Base-by-base conservation (phyloP, 35 echinoderm and acorn worm species). In the Ophiothrix spiculata region DNA sequence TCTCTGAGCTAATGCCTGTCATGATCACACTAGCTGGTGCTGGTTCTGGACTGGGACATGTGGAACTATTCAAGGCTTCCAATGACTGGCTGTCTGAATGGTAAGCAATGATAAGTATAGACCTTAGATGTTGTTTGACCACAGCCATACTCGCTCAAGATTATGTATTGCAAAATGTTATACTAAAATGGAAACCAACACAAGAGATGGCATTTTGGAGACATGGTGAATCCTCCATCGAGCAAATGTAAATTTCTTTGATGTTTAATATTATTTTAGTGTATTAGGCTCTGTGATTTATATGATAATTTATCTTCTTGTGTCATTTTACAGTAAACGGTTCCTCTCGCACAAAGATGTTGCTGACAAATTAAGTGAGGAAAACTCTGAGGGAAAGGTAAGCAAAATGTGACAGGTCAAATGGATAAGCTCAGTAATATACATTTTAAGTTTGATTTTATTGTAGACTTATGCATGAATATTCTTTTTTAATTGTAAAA, bases 11-110 rank as follows among this genome's bases (percentile, higher is more conserved):
- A 12, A 99, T 99, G 91, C 85, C 89, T 6, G 92, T 99, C 35
- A 99, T 99, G 96, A 86, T 91, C 76, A 99, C 88, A 33, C 83
- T 99, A 42, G 96, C 96, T 64, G 92, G 92, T 14, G 92, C 86
- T 32, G 92, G 96, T 0, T 99, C 89, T 36, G 96, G 92, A 8
- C 54, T 85, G 23, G 96, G 96, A 19, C 92, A 99, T 74, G 84
- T 91, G 11, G 89, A 94, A 78, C 83, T 99, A 23, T 99, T 99
- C 60, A 73, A 84, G 41, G 96, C 96, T 87, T 76, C 92, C 15
- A 84, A 85, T 75, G 89, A 90, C 17, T 99, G 96, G 96, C 89
- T 99, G 19, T 37, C 90, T 31, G 78, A 84, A 79, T 99, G 96
- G 96, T 99, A 80, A 83, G 91, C n/a, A n/a, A n/a, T n/a, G n/a